phyloP scores from a whole-genome alignment of 2,797 vertebrate species.

The Loriculus beryllinus region DNA sequence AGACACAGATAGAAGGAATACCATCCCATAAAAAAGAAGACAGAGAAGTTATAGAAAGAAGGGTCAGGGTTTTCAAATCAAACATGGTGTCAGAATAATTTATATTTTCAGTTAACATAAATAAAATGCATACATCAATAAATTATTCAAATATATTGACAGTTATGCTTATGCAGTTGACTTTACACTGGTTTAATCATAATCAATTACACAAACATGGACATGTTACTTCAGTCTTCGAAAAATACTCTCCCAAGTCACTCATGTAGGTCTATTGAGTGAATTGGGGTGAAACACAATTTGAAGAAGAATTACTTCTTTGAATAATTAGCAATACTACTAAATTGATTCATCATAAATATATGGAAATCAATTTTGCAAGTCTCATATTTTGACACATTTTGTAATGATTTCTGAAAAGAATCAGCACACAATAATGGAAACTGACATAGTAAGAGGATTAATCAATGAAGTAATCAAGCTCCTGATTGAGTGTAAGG shows the following conservation, averaged over 20 bases:
- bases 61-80: background rate
- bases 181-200: background rate
- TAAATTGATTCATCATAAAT: background rate
- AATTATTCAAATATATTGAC: background rate
- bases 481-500: background rate
- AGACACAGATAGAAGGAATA: background rate
- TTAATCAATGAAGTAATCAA: background rate
- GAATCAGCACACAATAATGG: background rate
- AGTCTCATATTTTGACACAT: background rate
- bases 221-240: background rate
- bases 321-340: background rate
- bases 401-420: background rate
- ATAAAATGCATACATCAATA: background rate
- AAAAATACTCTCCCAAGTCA: background rate
- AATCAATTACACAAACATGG: background rate
- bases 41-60: background rate
- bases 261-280: background rate
- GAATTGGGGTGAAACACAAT: background rate
- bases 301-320: background rate
- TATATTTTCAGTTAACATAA: background rate
- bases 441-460: background rate
- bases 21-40: background rate
- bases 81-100: background rate
- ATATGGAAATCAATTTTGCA: background rate
- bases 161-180: background rate